A percentile compares a stretch with the other conserved stretches of the same genome.
Evolutionary conservation across 2,113 vertebrate genomes (phyloP).

Genomic region (Apteryx owenii): DNA sequence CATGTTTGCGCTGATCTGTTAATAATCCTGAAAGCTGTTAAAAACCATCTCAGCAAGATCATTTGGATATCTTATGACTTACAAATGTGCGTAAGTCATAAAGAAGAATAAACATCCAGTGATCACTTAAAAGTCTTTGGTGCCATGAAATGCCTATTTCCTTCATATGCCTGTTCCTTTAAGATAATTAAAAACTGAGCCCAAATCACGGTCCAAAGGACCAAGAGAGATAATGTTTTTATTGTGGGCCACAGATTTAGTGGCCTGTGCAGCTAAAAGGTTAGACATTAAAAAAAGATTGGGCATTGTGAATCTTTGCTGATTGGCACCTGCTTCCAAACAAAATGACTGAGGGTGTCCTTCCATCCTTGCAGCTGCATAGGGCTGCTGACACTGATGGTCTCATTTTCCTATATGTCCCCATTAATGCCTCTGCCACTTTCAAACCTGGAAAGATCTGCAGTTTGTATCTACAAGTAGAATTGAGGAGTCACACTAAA

Average conservation of each 20-base stretch:
- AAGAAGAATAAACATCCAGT: background rate
- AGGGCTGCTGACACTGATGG: background rate
- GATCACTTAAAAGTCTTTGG: background rate
- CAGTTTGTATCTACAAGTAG: background rate
- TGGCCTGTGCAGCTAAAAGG: background rate
- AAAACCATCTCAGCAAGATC: constrained; percentile 41
- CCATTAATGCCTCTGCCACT: background rate
- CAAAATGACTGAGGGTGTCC: background rate
- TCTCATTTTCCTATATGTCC: background rate
- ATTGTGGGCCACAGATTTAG: background rate
- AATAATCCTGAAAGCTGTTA: constrained; percentile 58
- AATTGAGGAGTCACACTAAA: background rate
- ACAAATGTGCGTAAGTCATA: background rate
- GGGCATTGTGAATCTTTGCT: background rate
- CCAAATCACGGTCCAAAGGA: background rate
- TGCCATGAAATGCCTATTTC: background rate
- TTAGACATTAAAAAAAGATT: background rate
- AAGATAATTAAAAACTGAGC: background rate
- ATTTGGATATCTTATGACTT: constrained; percentile 19
- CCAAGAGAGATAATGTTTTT: background rate
- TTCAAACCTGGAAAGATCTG: background rate
- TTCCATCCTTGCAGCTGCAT: background rate
- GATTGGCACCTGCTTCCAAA: background rate
- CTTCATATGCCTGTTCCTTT: background rate
- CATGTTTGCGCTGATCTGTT: constrained; percentile 59